Conservation (phyloP, 2,113 vertebrate species). For the Ammospiza caudacuta region DNA sequence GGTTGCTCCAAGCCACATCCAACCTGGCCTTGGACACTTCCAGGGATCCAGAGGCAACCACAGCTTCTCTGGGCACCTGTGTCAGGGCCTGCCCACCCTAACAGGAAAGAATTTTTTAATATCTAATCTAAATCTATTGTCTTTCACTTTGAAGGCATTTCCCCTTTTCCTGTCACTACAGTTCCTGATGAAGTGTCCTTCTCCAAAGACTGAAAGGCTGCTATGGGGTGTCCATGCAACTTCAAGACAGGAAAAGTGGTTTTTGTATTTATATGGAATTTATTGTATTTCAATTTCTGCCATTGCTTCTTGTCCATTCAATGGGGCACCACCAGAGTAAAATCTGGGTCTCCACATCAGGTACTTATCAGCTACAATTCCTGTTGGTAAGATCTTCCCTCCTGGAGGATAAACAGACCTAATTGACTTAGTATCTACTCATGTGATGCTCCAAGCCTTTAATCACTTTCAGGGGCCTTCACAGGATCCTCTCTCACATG, state of each 20-base stretch:
- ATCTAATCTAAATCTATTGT: neutral
- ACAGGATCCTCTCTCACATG: neutral
- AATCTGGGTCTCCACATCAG: neutral
- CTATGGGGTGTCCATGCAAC: fast-evolving
- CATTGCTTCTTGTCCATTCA: neutral
- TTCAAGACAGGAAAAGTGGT: fast-evolving
- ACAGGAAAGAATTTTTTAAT: neutral
- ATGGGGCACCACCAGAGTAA: neutral
- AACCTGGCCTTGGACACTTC: neutral
- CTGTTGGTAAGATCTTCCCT: neutral
- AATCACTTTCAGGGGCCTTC: neutral
- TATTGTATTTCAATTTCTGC: neutral
- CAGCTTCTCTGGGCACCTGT: neutral
- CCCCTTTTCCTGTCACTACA: neutral
- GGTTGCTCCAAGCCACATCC: fast-evolving
- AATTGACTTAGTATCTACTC: neutral
- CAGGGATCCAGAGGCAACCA: neutral
- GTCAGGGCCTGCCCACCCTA: fast-evolving
- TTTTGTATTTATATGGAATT: neutral
- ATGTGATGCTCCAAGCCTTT: neutral
- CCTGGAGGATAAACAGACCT: neutral
- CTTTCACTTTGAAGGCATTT: neutral
- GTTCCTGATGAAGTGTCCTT: neutral
- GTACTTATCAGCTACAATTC: neutral
- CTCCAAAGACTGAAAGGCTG: neutral